Evolutionary conservation across 2,797 vertebrate genomes (phyloP), one percentile per base, ranked within the genome.

Genomic region (Pampus argenteus): DNA sequence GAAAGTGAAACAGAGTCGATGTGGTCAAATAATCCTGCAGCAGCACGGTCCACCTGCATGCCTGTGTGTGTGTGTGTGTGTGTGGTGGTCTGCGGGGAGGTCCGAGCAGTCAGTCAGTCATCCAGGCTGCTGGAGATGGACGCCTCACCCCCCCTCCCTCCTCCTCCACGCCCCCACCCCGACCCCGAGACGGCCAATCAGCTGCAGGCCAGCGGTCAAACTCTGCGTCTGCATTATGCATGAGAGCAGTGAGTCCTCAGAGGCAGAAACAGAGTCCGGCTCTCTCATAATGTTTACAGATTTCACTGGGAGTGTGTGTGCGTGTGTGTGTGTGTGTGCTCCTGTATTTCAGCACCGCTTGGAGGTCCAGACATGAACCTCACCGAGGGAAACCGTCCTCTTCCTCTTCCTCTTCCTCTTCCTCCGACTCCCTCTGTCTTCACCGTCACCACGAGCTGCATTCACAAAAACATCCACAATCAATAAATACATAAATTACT

Each of bases 181-280:
- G 69, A 90, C 90, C 83, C 85, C 62, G 67, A 86, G 89, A 83
- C 76, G 71, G 50, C 78, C 88, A 89, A 88, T 91, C 87, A 85
- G 90, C 86, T 88, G 86, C 88, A 83, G 88, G 90, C 92, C 91
- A 92, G 85, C 85, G 86, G 92, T 93, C 90, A 92, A 92, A 89
- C 88, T 91, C 78, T 83, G 58, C 31, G 49, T 64, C 79, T 92
- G 84, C 84, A 92, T 92, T 64, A 92, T 93, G 82, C 85, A 93
- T 93, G 90, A 91, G 31, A 75, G 83, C 67, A 31, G 40, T 17
- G 31, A 59, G 68, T 86, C 88, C 87, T 84, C 40, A 5, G 89
- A 89, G 86, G 86, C 20, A 3, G 28, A 66, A 48, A 38, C 9
- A 44, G 67, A 74, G 76, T 60, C 56, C 8, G 70, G 48, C 71